phyloP scores from a whole-genome alignment of 2,797 vertebrate genomes.

The Pseudopleuronectes americanus region DNA sequence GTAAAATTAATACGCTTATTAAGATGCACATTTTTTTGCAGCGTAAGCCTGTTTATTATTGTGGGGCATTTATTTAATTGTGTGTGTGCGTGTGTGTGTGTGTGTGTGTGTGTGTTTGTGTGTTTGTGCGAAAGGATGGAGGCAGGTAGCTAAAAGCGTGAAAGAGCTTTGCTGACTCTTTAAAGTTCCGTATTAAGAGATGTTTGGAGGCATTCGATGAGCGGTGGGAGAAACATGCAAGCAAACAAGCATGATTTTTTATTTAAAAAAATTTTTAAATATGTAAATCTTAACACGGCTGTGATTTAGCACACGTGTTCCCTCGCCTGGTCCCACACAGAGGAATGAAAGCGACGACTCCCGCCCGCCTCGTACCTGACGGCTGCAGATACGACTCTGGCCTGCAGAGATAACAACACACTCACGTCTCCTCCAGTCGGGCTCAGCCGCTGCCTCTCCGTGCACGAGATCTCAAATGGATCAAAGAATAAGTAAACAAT shows the following conservation, averaged over 20 bases:
- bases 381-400: conserved; percentile 56
- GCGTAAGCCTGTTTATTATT: conserved; percentile 59
- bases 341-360: conserved; percentile 37
- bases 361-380: conserved; percentile 42
- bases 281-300: conserved; percentile 28
- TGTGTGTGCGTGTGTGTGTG: conserved; percentile 11
- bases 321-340: conserved; percentile 15
- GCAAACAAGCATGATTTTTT: conserved; percentile 4
- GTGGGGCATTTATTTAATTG: conserved; percentile 29
- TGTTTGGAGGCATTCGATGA: not conserved
- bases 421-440: conserved; percentile 34
- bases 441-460: conserved; percentile 1
- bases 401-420: conserved; percentile 47
- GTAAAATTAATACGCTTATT: conserved; percentile 65
- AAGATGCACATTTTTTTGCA: conserved; percentile 66
- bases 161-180: conserved; percentile 61
- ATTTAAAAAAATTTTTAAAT: conserved; percentile 5
- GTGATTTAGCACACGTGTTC: conserved; percentile 36
- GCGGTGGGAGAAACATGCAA: conserved; percentile 4
- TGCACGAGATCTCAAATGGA: not conserved
- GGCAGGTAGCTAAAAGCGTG: conserved; percentile 22
- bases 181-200: conserved; percentile 22
- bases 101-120: conserved; percentile 17
- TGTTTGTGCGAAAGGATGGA: conserved; percentile 9
- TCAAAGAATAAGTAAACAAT: not conserved